These are phyloP conservation scores for Schizotus pectinicornis DNA, from an alignment of 2,888 invertebrate species.

Conservation along the genomic window DNA sequence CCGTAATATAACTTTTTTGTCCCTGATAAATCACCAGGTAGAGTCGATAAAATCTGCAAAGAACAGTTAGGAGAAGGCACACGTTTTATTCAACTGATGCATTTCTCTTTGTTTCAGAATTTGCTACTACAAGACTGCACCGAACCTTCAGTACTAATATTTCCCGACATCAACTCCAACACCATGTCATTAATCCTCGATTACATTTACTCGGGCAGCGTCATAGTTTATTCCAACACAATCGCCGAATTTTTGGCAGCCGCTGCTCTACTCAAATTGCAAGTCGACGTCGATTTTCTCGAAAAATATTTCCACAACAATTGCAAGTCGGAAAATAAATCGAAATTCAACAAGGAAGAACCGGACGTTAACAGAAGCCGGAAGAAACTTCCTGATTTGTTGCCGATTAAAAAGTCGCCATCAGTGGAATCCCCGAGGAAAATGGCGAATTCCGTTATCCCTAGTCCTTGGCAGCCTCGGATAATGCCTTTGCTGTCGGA, in stretches of 20 bases:
- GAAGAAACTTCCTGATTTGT: constrained; percentile 48
- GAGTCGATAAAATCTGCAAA: not conserved
- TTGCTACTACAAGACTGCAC: constrained; percentile 53
- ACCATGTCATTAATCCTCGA: constrained; percentile 69
- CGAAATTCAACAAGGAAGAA: constrained; percentile 11
- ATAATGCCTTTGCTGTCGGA: constrained; percentile 48
- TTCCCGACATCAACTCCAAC: constrained; percentile 69
- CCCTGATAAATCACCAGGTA: not conserved
- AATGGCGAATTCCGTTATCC: constrained; percentile 62
- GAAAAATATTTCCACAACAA: constrained; percentile 22
- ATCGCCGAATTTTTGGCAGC: constrained; percentile 66
- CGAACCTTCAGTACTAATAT: constrained; percentile 67
- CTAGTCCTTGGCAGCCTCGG: constrained; percentile 66
- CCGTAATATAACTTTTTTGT: too few species aligned
- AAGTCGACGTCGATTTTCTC: constrained; percentile 40
- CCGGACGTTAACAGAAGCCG: constrained; percentile 33
- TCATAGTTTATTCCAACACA: constrained; percentile 64
- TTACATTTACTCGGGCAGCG: constrained; percentile 73
- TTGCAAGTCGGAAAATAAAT: constrained; percentile 18
- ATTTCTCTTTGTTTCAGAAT: constrained; percentile 41
- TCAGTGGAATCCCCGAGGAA: constrained; percentile 38
- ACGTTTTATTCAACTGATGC: not conserved
- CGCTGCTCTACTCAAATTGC: constrained; percentile 56
- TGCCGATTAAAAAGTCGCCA: constrained; percentile 43
- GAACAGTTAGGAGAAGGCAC: not conserved